Evolutionary conservation across 1,140 invertebrate genomes (phyloP), one percentile per base, ranked within the genome.

Genomic region (Achroia grisella): DNA sequence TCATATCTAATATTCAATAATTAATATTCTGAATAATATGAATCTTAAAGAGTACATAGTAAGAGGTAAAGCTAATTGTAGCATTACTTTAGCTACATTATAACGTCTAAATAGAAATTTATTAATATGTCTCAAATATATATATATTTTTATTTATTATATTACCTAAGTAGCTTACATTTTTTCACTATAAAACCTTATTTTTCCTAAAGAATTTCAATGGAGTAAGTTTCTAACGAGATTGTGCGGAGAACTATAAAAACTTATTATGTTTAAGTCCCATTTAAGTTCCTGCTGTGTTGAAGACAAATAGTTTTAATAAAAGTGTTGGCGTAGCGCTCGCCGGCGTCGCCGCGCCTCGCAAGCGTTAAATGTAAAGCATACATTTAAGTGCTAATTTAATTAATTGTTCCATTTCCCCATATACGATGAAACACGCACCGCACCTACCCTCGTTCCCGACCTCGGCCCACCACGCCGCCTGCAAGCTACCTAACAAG

Each of bases 311-410:
- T 77, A 71, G 72, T 71, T 76, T 77, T 76, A 80, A 77, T 78
- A 80, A 80, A 67, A 61, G 63, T 47, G 42, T 30, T 50, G 32
- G 51, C 47, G 62, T 50, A 52, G 54, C 40, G 32, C 56, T 52
- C 64, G 58, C 71, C 48, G 58, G 62, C 53, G 62, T 32, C 42
- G 35, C 44, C 34, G 40, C 55, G 57, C 53, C 64, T 56, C 71
- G 49, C 59, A 61, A 52, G 62, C 34, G 39, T 45, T 39, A 41
- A 51, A 44, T 56, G 59, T 52, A 56, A 47, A 65, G 59, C 62
- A 73, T 74, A 76, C 69, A 70, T 71, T 78, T 71, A 64, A 76
- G 72, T 79, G 71, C 67, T 80, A 83, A 83, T 78, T 78, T 75
- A 80, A 80, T 79, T 78, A 82, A 79, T 79, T 70, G 69, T 71